A percentile compares a stretch with the other conserved stretches of the same genome.
phyloP scores from a whole-genome alignment of 2,113 vertebrate species.

The Bos taurus region DNA sequence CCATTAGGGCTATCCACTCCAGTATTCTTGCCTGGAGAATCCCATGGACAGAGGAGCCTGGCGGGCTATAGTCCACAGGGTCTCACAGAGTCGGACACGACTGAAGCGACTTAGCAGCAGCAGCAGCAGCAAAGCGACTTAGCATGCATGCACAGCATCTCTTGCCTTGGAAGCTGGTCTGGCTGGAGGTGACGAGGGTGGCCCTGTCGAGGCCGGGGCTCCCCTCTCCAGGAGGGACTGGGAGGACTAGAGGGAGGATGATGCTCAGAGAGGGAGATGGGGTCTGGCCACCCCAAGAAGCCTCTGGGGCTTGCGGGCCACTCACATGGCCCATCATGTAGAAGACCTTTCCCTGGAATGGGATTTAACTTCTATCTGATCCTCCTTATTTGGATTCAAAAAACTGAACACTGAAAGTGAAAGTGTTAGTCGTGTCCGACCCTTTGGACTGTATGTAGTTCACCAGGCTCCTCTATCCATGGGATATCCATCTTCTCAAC shows the following conservation, averaged over 20 bases:
- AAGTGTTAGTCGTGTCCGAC: background rate
- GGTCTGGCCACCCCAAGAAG: background rate
- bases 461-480: background rate
- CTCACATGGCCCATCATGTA: rapidly evolving
- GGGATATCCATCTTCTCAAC: background rate
- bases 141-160: background rate
- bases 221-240: background rate
- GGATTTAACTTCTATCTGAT: background rate
- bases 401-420: background rate
- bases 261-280: background rate
- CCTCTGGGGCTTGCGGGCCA: background rate
- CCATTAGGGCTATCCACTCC: background rate
- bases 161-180: background rate
- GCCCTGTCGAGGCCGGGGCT: background rate
- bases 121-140: background rate
- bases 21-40: background rate
- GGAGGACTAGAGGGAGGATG: background rate
- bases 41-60: background rate
- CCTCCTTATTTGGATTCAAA: background rate
- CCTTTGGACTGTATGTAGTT: background rate
- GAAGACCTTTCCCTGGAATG: background rate
- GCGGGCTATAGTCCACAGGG: background rate
- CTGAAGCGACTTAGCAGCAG: background rate
- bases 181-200: background rate
- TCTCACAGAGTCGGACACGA: background rate